Base-by-base conservation (phyloP, 2,888 invertebrate species). In the Acronicta aceris region DNA sequence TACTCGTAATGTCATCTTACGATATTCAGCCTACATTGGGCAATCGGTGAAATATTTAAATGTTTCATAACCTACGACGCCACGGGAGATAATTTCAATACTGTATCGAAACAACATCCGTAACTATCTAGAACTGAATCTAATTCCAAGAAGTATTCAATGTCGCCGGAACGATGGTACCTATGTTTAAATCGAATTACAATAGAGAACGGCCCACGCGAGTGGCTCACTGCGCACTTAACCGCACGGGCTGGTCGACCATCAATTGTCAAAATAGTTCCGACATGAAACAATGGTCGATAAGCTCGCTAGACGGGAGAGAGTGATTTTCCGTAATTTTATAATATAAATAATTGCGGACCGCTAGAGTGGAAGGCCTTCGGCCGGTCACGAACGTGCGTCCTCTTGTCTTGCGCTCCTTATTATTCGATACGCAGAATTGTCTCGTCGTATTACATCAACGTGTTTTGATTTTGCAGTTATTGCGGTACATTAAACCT, bases 121-220 rank as follows among this genome's bases (percentile, higher is more conserved):
- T 82, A 77, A 81, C 74, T 77, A 84, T 84, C 81, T 78, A 78
- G 79, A 82, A 79, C 81, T 81, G 82, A 86, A 89, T 87, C 83
- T 83, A 81, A 86, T 90, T 90, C 88, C 80, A 74, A 89, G 89
- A 91, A 90, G 83, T 82, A 81, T 89, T 90, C 89, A 90, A 90
- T 90, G 91, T 89, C 89, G 81, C 83, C 77, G 82, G 83, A 85
- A 86, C 83, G 82, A 82, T 84, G 83, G 83, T 84, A 82, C 82
- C 79, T 81, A 82, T 87, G 83, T 83, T 88, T 84, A 84, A 85
- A 88, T 88, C 81, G 82, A 84, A 86, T 85, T 81, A 90, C 89
- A 90, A 91, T 91, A 83, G 89, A 82, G 81, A 79, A 76, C 87
- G 75, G 82, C 91, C 89, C 86, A 91, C 91, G 88, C 89, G 70